Evolutionary conservation across 2,797 vertebrate species (phyloP).

Genomic region (Cyclura pinguis): DNA sequence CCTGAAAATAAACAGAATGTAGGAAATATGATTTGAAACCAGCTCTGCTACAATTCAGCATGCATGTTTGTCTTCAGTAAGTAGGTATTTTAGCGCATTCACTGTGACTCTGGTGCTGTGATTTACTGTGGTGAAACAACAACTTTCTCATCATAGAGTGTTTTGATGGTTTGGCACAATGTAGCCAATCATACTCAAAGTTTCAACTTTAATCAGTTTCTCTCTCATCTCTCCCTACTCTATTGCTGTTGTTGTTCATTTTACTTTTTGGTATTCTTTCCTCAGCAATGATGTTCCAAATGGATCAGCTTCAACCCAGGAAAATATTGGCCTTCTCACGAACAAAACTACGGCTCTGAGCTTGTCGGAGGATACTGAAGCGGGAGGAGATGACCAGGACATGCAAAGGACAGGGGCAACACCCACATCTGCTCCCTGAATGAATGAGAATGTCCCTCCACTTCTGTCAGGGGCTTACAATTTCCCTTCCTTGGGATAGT

Average conservation of each 20-base stretch:
- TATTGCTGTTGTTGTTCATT: neutral
- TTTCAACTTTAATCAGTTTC: neutral
- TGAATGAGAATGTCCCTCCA: conserved; percentile 50
- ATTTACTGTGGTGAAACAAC: neutral
- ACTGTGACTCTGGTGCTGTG: neutral
- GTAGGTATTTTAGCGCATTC: neutral
- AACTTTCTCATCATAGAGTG: too few species aligned
- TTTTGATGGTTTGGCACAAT: neutral
- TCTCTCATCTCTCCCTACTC: neutral
- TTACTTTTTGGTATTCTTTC: conserved; percentile 8
- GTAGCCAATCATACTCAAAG: neutral
- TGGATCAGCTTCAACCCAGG: conserved; percentile 89
- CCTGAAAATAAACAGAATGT: neutral
- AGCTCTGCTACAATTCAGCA: neutral
- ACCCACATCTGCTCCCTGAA: conserved; percentile 78
- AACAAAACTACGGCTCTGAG: conserved; percentile 90
- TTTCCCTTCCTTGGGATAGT: conserved; percentile 61
- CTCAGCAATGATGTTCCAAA: conserved; percentile 91
- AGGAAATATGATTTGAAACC: neutral
- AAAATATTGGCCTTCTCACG: conserved; percentile 89
- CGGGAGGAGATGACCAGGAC: conserved; percentile 85
- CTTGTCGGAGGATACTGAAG: conserved; percentile 87
- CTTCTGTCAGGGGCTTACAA: conserved; percentile 50
- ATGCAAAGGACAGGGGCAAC: conserved; percentile 89
- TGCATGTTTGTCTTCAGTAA: neutral